Base-by-base conservation (phyloP, 2,888 invertebrate genomes). In the Schrankia costaestrigalis region DNA sequence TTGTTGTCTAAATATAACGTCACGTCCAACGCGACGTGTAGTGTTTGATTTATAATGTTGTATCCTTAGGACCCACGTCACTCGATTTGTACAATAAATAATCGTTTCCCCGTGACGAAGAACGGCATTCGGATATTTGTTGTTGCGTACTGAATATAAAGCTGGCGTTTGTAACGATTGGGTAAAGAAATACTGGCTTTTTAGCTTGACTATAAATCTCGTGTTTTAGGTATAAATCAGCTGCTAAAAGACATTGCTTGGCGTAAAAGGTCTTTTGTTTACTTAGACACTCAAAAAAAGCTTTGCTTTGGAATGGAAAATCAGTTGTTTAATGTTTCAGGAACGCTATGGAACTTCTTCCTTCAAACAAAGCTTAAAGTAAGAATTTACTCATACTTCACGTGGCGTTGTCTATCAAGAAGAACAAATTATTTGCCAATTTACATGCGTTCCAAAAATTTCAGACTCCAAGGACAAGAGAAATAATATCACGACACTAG, bases 51-150 rank as follows among this genome's bases (percentile, higher is more conserved):
- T 73, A 76, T 71, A 58, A 55, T 41, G 55, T 48, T 53, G 64
- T 67, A 70, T 70, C 73, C 72, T 66, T 63, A 53, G 56, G 52
- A 73, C 75, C 77, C 74, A 45, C 64, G 71, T 77, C 77, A 75
- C 71, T 76, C 76, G 71, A 74, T 76, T 67, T 71, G 63, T 65
- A 69, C 63, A 58, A 71, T 77, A 77, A 77, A 77, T 78, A 74
- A 78, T 78, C 67, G 69, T 65, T 59, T 41, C 49, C 46, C 42
- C 50, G 66, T 56, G 66, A 69, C 73, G 69, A 67, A 60, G 56
- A 57, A 46, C 61, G 47, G 48, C 45, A 42, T 53, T 46, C 62
- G 65, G 67, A 68, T 71, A 68, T 71, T 71, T 66, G 66, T 53
- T 61, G 51, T 56, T 64, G 65, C 64, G 73, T 29, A 46, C 55